These are phyloP conservation scores for Rhagophthalmus giganteus DNA, from an alignment of 2,888 invertebrate species.

Conservation along the genomic window DNA sequence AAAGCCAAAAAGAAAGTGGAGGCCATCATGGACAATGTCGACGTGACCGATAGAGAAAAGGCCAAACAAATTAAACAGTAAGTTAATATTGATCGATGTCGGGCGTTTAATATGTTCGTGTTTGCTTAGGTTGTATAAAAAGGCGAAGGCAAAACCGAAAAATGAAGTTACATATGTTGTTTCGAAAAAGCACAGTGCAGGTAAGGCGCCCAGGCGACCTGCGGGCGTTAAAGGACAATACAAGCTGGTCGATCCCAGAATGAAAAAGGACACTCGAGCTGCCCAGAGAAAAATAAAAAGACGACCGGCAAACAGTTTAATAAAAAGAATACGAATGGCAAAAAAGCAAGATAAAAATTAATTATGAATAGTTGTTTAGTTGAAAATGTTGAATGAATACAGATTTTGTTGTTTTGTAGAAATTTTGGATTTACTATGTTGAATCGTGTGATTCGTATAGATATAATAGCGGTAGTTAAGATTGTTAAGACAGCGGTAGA, in stretches of 20 bases:
- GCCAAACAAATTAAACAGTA: slow-evolving; percentile 87
- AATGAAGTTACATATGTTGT: slow-evolving; percentile 93
- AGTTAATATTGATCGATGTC: too few species aligned
- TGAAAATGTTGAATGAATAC: slow-evolving; percentile 5
- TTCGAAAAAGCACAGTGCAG: slow-evolving; percentile 81
- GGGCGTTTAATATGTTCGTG: too few species aligned
- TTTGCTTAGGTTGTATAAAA: slow-evolving; percentile 89
- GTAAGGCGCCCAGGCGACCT: slow-evolving; percentile 77
- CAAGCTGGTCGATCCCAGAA: slow-evolving; percentile 92
- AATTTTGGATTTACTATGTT: too few species aligned
- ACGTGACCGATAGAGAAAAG: slow-evolving; percentile 92
- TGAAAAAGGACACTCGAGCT: slow-evolving; percentile 90
- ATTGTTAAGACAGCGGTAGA: too few species aligned
- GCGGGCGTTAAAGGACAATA: slow-evolving; percentile 88
- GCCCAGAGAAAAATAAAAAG: slow-evolving; percentile 40
- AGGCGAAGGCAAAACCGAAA: slow-evolving; percentile 81
- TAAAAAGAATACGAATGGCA: slow-evolving; percentile 26
- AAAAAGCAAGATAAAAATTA: background rate
- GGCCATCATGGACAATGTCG: slow-evolving; percentile 85
- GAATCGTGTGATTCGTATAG: too few species aligned
- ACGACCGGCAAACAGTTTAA: slow-evolving; percentile 18
- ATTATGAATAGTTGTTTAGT: slow-evolving; percentile 14
- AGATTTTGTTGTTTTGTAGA: background rate
- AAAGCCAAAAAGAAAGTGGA: slow-evolving; percentile 96
- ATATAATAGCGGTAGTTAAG: too few species aligned